Evolutionary conservation across 2,113 vertebrate species (phyloP).

Genomic region (Oryzias javanicus): DNA sequence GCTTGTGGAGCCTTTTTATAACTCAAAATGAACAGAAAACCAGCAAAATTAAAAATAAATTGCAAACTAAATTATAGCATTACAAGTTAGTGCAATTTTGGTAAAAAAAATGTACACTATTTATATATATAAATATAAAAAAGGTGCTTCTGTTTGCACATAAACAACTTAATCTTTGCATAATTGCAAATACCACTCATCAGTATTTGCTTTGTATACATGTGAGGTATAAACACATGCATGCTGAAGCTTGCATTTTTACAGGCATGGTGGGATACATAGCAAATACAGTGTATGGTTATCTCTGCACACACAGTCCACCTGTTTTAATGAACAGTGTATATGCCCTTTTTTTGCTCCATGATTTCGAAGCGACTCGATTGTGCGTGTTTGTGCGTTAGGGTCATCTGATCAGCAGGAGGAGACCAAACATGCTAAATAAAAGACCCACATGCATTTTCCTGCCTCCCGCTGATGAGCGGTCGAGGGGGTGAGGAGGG

Average conservation of each 20-base stretch:
- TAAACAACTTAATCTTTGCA: slow-evolving; percentile 12
- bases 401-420: slow-evolving; percentile 70
- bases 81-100: slow-evolving; percentile 27
- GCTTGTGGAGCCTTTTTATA: not conserved
- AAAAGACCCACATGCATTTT: slow-evolving; percentile 27
- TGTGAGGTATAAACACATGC: slow-evolving; percentile 12
- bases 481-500: slow-evolving; percentile 41
- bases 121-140: slow-evolving; percentile 1
- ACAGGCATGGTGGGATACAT: not conserved
- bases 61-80: slow-evolving; percentile 9
- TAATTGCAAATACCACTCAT: slow-evolving; percentile 3
- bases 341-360: slow-evolving; percentile 10
- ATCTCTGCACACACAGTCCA: slow-evolving; percentile 20
- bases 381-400: not conserved
- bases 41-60: not conserved
- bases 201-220: slow-evolving; percentile 5
- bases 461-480: slow-evolving; percentile 11
- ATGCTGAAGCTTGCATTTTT: slow-evolving; percentile 5
- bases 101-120: slow-evolving; percentile 6
- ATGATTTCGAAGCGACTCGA: slow-evolving; percentile 9
- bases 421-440: slow-evolving; percentile 41
- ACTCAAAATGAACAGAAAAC: not conserved
- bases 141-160: not conserved
- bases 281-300: slow-evolving; percentile 23
- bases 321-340: slow-evolving; percentile 4